A percentile compares a stretch with the other conserved stretches of the same genome.
Evolutionary conservation across 2,888 invertebrate species (phyloP).

Genomic region (Himalopsyche kuldschensis): DNA sequence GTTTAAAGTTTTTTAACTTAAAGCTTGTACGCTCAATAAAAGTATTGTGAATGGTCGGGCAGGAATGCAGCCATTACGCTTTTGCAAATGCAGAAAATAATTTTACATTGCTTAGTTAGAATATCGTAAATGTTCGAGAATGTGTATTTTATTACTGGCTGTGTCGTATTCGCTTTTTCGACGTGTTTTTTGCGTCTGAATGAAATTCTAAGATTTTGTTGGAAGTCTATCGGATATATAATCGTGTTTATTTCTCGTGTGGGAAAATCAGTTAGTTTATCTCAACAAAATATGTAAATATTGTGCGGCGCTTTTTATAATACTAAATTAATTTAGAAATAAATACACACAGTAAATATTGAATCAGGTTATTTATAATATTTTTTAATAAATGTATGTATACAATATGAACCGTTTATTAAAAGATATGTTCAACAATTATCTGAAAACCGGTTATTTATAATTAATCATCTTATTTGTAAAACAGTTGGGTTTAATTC

Average conservation of each 20-base stretch:
- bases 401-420: too few relatives aligned
- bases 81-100: neutral
- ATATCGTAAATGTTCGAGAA: neutral
- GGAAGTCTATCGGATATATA: neutral
- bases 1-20: neutral
- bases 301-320: too few relatives aligned
- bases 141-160: neutral
- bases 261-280: neutral
- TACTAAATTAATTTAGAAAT: too few relatives aligned
- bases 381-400: too few relatives aligned
- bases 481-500: too few relatives aligned
- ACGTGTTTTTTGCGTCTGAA: neutral
- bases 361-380: too few relatives aligned
- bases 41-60: neutral
- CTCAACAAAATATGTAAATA: too few relatives aligned
- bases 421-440: too few relatives aligned
- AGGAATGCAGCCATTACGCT: neutral
- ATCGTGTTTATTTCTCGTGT: neutral
- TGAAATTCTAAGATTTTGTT: neutral
- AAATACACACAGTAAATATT: too few relatives aligned
- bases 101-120: neutral
- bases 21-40: neutral
- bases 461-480: too few relatives aligned
- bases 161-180: neutral
- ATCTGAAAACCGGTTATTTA: too few relatives aligned